A percentile compares a stretch with the other conserved stretches of the same genome.
Conservation (phyloP, 2,113 vertebrate genomes). For the Heterocephalus glaber region DNA sequence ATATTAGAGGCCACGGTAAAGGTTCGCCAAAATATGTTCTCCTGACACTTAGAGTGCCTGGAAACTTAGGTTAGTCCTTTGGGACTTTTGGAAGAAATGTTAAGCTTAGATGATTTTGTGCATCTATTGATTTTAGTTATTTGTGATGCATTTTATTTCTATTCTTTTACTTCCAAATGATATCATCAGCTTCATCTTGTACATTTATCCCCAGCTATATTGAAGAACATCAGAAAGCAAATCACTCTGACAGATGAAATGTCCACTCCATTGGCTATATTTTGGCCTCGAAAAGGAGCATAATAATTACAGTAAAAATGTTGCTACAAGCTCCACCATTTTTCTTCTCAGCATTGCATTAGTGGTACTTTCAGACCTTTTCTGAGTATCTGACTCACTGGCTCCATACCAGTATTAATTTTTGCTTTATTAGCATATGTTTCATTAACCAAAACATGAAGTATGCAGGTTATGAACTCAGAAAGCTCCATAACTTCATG, state of each 20-base stretch:
- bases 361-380: background rate
- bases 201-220: background rate
- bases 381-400: background rate
- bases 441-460: background rate
- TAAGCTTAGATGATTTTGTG: background rate
- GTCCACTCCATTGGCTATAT: background rate
- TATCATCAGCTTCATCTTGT: background rate
- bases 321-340: background rate
- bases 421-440: background rate
- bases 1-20: background rate
- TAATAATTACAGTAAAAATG: background rate
- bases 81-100: background rate
- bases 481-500: background rate
- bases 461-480: background rate
- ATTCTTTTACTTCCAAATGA: background rate
- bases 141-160: constrained; percentile 38
- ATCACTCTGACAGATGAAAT: background rate
- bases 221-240: background rate
- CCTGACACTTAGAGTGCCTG: background rate
- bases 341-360: background rate
- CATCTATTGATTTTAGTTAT: background rate
- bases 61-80: background rate
- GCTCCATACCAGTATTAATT: background rate
- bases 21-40: background rate
- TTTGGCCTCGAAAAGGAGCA: background rate